Percentiles rank a stretch among this genome's conserved stretches.
Evolutionary conservation across 2,888 invertebrate species (phyloP).

Genomic region (Vandiemenella viatica): DNA sequence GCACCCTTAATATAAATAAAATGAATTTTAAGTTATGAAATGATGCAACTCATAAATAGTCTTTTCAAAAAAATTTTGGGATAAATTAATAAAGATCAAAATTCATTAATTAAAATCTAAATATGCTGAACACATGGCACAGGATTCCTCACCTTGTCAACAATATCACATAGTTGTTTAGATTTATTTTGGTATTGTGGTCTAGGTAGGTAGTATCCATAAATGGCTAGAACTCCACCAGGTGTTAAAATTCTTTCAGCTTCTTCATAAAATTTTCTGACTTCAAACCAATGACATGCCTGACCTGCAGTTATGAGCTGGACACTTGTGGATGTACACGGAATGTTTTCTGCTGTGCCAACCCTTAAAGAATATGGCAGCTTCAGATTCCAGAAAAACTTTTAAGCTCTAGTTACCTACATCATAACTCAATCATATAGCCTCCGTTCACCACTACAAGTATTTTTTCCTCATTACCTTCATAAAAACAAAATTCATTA

Average conservation of each 20-base stretch:
- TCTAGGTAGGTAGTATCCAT: slow-evolving; percentile 21
- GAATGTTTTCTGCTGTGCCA: slow-evolving; percentile 27
- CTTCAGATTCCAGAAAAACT: too few relatives aligned
- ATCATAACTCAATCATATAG: too few relatives aligned
- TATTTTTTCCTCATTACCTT: too few relatives aligned
- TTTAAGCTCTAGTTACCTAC: too few relatives aligned
- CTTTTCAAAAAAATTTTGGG: too few relatives aligned
- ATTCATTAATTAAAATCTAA: background rate
- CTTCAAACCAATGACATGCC: slow-evolving; percentile 32
- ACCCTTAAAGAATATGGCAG: slow-evolving; percentile 20
- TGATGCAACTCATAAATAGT: too few relatives aligned
- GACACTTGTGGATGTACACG: slow-evolving; percentile 21
- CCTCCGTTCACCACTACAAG: too few relatives aligned
- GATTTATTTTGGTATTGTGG: slow-evolving; percentile 12
- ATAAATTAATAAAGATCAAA: background rate
- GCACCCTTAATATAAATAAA: background rate
- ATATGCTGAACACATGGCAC: background rate
- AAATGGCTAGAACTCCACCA: slow-evolving; percentile 28
- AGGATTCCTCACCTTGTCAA: slow-evolving; percentile 18
- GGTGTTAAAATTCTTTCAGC: slow-evolving; percentile 27
- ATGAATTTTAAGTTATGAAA: too few relatives aligned
- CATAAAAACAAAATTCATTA: too few relatives aligned
- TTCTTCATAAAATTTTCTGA: slow-evolving; percentile 28
- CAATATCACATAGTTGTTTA: slow-evolving; percentile 16
- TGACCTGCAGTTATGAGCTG: slow-evolving; percentile 30